Conservation (phyloP, 2,888 invertebrate species). For the Agonopterix heracliana region DNA sequence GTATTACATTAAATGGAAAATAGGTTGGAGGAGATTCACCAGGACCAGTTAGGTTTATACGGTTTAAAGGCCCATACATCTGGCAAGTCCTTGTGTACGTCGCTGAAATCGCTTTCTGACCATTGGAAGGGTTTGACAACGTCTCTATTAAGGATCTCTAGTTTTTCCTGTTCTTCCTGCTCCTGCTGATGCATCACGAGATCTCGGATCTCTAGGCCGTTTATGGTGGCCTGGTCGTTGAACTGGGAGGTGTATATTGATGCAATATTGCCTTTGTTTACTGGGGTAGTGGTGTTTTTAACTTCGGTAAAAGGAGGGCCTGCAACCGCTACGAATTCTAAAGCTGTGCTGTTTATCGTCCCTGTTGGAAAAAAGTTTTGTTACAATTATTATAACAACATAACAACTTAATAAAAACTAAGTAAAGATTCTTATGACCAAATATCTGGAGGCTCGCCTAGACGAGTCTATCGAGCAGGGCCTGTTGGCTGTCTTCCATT, state of each 20-base stretch:
- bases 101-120: constrained; percentile 80
- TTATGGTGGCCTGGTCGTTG: constrained; percentile 51
- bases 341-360: constrained; percentile 17
- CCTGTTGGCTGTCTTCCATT: no score
- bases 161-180: constrained; percentile 48
- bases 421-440: no score
- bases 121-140: constrained; percentile 81
- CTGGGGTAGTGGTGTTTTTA: constrained; percentile 28
- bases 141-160: constrained; percentile 48
- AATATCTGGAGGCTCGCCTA: no score
- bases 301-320: constrained; percentile 56
- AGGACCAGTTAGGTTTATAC: constrained; percentile 76
- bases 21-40: constrained; percentile 44
- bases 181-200: constrained; percentile 54
- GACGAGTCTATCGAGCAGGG: no score
- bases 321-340: constrained; percentile 53
- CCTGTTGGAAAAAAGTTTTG: constrained; percentile 21
- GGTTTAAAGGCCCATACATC: constrained; percentile 83
- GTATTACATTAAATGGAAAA: neutral
- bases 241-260: constrained; percentile 61
- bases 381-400: neutral
- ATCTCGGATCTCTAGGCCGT: constrained; percentile 54
- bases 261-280: constrained; percentile 62
- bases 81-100: constrained; percentile 83
- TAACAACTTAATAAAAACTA: no score